Conservation (phyloP, 1,140 invertebrate genomes). For the Lepidurus couesii region DNA sequence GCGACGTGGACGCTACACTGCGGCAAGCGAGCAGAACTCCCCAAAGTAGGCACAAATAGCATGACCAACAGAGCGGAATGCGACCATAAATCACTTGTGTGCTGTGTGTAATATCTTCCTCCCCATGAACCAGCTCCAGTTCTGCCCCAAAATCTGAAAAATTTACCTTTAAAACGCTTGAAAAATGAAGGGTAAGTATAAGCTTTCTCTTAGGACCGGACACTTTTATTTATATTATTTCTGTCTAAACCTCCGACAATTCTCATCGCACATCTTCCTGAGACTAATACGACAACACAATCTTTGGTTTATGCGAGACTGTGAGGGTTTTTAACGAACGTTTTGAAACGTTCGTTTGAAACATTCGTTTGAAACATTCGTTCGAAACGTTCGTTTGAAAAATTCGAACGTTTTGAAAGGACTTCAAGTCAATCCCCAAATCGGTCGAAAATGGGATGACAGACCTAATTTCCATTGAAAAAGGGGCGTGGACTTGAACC, state of each 20-base stretch:
- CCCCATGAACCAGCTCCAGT: neutral
- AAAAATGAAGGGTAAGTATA: constrained; percentile 2
- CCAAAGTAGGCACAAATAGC: neutral
- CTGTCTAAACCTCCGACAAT: neutral
- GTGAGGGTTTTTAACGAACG: neutral
- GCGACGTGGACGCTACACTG: neutral
- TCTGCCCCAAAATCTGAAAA: neutral
- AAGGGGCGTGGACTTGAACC: neutral
- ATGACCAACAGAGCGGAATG: constrained; percentile 10
- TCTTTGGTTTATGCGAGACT: neutral
- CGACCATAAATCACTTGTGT: neutral
- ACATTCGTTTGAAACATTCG: no score
- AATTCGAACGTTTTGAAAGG: neutral
- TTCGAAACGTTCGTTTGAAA: no score
- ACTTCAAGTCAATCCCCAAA: neutral
- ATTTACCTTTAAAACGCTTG: neutral
- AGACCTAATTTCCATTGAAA: neutral
- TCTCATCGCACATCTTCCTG: neutral
- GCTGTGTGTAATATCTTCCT: neutral
- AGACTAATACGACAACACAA: neutral
- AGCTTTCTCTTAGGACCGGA: neutral
- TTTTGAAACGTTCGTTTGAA: neutral
- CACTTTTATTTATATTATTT: constrained; percentile 1
- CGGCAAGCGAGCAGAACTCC: neutral
- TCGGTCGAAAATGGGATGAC: neutral